Percentiles rank a stretch among this genome's conserved stretches.
phyloP scores from a whole-genome alignment of 2,797 vertebrate genomes.

The Pseudopleuronectes americanus region DNA sequence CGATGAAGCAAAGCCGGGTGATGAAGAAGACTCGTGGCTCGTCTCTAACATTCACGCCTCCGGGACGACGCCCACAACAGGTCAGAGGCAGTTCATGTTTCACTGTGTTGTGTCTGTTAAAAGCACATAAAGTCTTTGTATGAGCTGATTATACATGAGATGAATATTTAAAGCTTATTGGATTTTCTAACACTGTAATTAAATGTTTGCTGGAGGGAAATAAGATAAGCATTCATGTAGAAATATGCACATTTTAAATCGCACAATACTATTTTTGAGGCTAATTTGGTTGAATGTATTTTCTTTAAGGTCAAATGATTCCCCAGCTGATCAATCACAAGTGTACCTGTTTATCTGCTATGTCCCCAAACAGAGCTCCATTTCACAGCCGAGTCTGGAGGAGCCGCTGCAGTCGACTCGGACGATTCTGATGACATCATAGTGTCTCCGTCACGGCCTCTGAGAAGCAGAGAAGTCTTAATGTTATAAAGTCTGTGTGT shows the following conservation, averaged over 20 bases:
- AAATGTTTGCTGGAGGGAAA: background rate
- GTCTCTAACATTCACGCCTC: slow-evolving; percentile 12
- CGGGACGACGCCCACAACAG: slow-evolving; percentile 40
- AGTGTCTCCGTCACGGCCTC: slow-evolving; percentile 77
- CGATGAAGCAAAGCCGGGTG: slow-evolving; percentile 19
- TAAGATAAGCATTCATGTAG: background rate
- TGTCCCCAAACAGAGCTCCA: slow-evolving; percentile 53
- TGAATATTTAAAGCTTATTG: background rate
- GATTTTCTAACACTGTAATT: background rate
- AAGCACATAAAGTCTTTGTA: background rate
- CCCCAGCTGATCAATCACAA: background rate
- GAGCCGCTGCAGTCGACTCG: slow-evolving; percentile 74
- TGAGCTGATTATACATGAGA: no score
- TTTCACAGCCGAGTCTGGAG: background rate
- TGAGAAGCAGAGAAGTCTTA: slow-evolving; percentile 74
- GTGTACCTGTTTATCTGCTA: slow-evolving; percentile 21
- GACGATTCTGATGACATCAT: slow-evolving; percentile 92
- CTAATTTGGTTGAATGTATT: background rate
- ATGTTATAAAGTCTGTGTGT: slow-evolving; percentile 47
- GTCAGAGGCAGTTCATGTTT: slow-evolving; percentile 34
- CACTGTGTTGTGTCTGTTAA: no score
- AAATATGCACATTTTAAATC: background rate
- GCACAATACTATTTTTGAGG: background rate
- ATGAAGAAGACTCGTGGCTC: slow-evolving; percentile 20
- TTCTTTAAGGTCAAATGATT: no score